Evolutionary conservation across 2,113 vertebrate genomes (phyloP), one percentile per base, ranked within the genome.

Genomic region (Cyprinodon variegatus): DNA sequence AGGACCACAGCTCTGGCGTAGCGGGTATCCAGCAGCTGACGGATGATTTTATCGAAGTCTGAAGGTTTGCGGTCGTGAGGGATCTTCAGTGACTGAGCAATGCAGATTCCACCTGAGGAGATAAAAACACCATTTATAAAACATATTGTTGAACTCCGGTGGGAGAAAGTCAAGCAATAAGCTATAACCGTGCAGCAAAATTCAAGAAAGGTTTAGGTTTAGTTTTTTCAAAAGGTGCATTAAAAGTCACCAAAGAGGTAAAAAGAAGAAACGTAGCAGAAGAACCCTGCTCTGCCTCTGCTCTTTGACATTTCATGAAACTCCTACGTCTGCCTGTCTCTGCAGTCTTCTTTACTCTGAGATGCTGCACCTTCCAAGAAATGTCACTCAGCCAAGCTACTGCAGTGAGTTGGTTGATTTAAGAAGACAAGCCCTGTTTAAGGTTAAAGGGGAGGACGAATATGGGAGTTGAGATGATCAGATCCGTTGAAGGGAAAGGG

Each of bases 11-110:
- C 96, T 11, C 97, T 92, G 87, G 97, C 97, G 77, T 96, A 94
- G 5, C 93, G 94, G 0, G 96, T 97, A 77, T 98, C 97, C 79
- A 97, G 90, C 71, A 99, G 96, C 86, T 96, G 95, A 62, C 87
- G 95, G 91, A 99, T 96, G 77, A 97, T 95, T 78, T 93, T 97
- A 61, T 98, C 97, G 2, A 97, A 99, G 93, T 98, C 94, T 37
- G 91, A 93, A 67, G 94, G 94, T 93, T 94, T 96, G 90, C 93
- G 95, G 46, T 98, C 95, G 59, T 96, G 95, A 38, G 97, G 95
- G 74, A 99, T 97, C 93, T 96, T 97, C 94, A 98, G 92, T 0
- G 97, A 98, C 94, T 98, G 97, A 69, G 97, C 97, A 45, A 99
- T 98, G 90, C 97, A 99, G 92, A 98, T 96, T 73, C 96, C 96